Evolutionary conservation across 2,113 vertebrate genomes (phyloP).

Genomic region (Elephantulus edwardii): DNA sequence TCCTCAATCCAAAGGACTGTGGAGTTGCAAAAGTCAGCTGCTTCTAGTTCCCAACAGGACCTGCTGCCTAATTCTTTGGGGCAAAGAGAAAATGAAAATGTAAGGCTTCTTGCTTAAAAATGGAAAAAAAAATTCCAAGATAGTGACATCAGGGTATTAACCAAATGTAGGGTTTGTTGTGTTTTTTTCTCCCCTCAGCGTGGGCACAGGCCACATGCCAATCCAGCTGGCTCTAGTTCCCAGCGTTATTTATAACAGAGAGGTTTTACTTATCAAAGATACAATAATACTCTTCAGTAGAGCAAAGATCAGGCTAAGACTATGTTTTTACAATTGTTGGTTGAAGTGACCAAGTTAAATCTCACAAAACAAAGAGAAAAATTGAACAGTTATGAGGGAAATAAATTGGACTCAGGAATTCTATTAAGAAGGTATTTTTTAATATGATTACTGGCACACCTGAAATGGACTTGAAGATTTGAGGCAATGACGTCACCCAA

Average conservation of each 20-base stretch:
- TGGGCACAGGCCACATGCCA: not conserved
- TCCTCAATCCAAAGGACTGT: not conserved
- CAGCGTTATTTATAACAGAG: not conserved
- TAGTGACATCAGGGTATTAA: not conserved
- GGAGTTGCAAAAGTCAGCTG: not conserved
- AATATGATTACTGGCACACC: not conserved
- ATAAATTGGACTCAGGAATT: not conserved
- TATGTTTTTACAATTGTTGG: not conserved
- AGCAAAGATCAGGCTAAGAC: not conserved
- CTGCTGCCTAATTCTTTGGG: not conserved
- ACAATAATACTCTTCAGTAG: not conserved
- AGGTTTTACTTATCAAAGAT: not conserved
- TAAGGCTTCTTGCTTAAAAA: not conserved
- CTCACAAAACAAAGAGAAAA: not conserved
- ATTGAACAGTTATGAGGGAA: not conserved
- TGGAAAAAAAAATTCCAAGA: not conserved
- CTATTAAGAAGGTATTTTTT: not conserved
- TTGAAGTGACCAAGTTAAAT: not conserved
- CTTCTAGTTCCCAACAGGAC: not conserved
- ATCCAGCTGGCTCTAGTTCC: not conserved
- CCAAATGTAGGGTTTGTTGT: not conserved
- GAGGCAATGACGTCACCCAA: not conserved
- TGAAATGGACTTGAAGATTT: not conserved
- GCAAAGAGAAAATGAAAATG: not conserved
- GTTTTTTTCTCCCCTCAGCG: not conserved